Percentiles rank a stretch among this genome's conserved stretches.
phyloP scores from a whole-genome alignment of 2,888 invertebrate genomes.

The Emmelina monodactyla region DNA sequence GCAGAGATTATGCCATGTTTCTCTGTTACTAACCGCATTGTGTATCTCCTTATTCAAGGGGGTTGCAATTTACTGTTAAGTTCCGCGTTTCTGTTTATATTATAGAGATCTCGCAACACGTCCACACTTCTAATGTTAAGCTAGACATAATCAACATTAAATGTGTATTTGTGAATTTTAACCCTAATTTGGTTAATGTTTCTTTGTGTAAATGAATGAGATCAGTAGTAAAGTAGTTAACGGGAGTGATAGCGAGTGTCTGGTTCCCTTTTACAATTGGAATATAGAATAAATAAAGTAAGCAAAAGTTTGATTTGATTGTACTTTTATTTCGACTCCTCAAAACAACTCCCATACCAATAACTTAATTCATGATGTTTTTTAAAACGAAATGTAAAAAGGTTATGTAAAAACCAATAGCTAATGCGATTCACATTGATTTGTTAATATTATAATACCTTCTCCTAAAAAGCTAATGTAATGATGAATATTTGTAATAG shows the following conservation, averaged over 20 bases:
- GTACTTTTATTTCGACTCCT: conserved; percentile 33
- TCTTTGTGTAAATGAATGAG: conserved; percentile 63
- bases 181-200: conserved; percentile 59
- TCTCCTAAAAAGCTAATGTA: no score
- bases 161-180: conserved; percentile 65
- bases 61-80: conserved; percentile 2
- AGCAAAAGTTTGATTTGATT: conserved; percentile 53
- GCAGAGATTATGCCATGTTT: no score
- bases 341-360: no score
- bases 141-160: conserved; percentile 59
- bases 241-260: conserved; percentile 58
- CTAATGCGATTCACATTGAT: no score
- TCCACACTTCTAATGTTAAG: conserved; percentile 39
- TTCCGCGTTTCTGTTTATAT: not conserved
- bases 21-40: no score
- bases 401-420: no score
- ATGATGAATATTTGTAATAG: no score
- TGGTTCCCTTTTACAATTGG: conserved; percentile 65
- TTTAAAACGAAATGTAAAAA: no score
- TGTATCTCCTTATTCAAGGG: no score
- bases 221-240: conserved; percentile 56
- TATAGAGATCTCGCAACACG: conserved; percentile 26
- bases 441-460: no score
- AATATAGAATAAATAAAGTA: conserved; percentile 59
- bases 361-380: no score